Conservation (phyloP, 2,797 vertebrate genomes). For the Schizothorax lantsangensis region DNA sequence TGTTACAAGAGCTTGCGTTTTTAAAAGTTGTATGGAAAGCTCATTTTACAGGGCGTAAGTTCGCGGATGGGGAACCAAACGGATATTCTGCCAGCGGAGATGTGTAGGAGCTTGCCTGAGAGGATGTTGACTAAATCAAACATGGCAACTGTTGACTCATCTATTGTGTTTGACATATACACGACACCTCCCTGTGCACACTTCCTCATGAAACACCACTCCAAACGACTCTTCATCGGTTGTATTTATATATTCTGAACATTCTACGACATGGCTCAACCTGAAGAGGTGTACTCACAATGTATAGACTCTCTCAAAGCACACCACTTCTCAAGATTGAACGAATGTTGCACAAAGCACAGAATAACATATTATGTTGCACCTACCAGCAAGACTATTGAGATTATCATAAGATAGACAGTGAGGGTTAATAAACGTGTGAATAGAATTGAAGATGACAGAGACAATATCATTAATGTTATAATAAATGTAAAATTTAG, state of each 20-base stretch:
- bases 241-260: slow-evolving; percentile 45
- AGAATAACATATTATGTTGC: background rate
- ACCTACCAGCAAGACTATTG: background rate
- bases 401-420: background rate
- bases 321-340: slow-evolving; percentile 8
- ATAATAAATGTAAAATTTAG: background rate
- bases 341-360: background rate
- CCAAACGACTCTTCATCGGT: slow-evolving; percentile 6
- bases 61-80: background rate
- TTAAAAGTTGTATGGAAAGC: background rate
- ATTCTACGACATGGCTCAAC: slow-evolving; percentile 26
- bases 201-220: background rate
- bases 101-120: slow-evolving; percentile 50
- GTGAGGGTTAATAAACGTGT: background rate
- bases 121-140: slow-evolving; percentile 53
- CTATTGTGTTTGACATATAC: slow-evolving; percentile 59
- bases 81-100: slow-evolving; percentile 50
- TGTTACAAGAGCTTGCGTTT: background rate
- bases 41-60: background rate
- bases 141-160: slow-evolving; percentile 66
- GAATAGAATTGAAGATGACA: background rate
- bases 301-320: slow-evolving; percentile 14
- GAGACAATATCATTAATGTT: background rate
- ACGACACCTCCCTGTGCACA: slow-evolving; percentile 57
- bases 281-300: background rate